A percentile compares a stretch with the other conserved stretches of the same genome.
Conservation (phyloP, 1,140 invertebrate species). For the Drosophila bipectinata region DNA sequence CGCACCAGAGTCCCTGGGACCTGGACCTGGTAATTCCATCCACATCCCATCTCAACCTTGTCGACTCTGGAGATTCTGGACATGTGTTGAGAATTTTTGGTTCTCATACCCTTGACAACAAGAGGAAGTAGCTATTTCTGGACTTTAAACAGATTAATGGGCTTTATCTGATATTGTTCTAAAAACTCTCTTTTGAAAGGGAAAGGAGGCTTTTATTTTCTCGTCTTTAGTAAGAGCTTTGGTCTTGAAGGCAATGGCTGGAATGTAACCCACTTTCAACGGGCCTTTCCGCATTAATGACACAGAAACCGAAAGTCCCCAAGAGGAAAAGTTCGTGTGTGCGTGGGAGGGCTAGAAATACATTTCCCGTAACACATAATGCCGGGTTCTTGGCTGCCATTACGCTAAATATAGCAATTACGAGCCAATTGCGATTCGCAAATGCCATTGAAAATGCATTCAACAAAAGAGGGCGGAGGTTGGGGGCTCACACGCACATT, state of each 20-base stretch:
- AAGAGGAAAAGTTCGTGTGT: conserved; percentile 30
- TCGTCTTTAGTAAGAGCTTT: background rate
- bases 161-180: background rate
- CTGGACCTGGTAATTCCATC: conserved; percentile 21
- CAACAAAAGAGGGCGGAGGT: conserved; percentile 40
- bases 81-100: conserved; percentile 54
- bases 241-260: conserved; percentile 29
- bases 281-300: conserved; percentile 61
- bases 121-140: conserved; percentile 10
- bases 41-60: conserved; percentile 17
- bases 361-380: conserved; percentile 56
- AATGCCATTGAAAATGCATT: conserved; percentile 82
- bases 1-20: conserved; percentile 45
- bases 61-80: conserved; percentile 9
- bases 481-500: conserved; percentile 48
- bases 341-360: conserved; percentile 22
- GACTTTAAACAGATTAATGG: background rate
- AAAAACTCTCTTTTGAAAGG: too few species aligned
- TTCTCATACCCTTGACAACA: conserved; percentile 11
- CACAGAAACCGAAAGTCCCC: conserved; percentile 69
- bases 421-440: conserved; percentile 74
- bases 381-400: conserved; percentile 66
- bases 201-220: too few species aligned
- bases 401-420: conserved; percentile 81
- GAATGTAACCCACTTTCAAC: conserved; percentile 61